Base-by-base conservation (phyloP, 1,140 invertebrate species). In the Cydia strobilella region DNA sequence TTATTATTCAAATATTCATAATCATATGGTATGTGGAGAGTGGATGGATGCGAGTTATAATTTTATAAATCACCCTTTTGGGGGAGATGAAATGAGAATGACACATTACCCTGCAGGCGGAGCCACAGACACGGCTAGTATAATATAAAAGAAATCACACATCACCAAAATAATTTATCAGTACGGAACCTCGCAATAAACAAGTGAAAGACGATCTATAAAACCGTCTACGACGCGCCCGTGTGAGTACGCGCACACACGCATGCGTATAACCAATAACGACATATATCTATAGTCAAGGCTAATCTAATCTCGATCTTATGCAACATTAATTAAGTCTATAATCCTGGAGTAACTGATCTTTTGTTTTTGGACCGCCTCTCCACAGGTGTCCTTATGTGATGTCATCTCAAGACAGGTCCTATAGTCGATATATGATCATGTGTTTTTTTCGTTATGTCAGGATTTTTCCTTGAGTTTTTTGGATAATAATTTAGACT, bases 391-490 rank as follows among this genome's bases (percentile, higher is more conserved):
- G 80, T 77, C 77, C 74, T 69, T 75, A 72, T 73, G 76, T 81
- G 80, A 81, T 76, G 78, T 81, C 80, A 81, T 76, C n/a, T 39
- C 13, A 9, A 51, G 62, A 79, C 80, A 59, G 78, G 80, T 81
- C 74, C 25, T 66, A 45, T 18, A 18, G n/a, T 54, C 51, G 51
- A 18, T 18, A 54, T 59, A 59, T 59, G 54, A 59, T 59, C 20
- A 3, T 59, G 23, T 59, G 10, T 59, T 59, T 59, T 59, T 59
- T 59, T 59, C 18, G 54, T 23, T 54, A 15, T 48, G 3, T 12
- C 54, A 23, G 7, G 51, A 59, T 59, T 59, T 59, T 59, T 59
- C 54, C 54, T 59, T 59, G 54, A 59, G 54, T 59, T 59, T 23
- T 59, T 59, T 59, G 4, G 23, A 59, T 59, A 20, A n/a, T 23